phyloP scores from a whole-genome alignment of 2,888 invertebrate genomes.

The Meloe dianella region DNA sequence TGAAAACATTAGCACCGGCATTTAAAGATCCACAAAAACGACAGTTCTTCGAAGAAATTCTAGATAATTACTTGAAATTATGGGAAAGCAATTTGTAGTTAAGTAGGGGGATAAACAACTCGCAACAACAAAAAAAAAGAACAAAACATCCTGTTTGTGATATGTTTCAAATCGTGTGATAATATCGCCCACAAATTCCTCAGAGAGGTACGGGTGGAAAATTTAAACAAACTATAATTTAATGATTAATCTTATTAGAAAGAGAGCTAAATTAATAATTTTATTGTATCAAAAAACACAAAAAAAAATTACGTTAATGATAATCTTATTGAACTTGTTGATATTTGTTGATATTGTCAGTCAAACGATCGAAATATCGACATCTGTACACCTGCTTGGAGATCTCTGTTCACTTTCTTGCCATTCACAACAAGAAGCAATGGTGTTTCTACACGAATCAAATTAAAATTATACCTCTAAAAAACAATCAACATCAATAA shows the following conservation, averaged over 20 bases:
- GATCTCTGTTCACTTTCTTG: constrained; percentile 70
- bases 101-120: too few species aligned
- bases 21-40: constrained; percentile 77
- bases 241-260: constrained; percentile 23
- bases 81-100: constrained; percentile 89
- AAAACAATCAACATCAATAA: constrained; percentile 45
- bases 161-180: constrained; percentile 4
- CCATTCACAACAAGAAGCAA: constrained; percentile 77
- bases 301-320: not conserved
- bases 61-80: constrained; percentile 87
- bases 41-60: constrained; percentile 85
- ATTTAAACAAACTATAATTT: not conserved
- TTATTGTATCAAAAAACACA: not conserved
- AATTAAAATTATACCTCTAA: constrained; percentile 75
- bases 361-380: constrained; percentile 70
- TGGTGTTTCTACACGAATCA: constrained; percentile 81
- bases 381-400: constrained; percentile 70
- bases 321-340: not conserved
- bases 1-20: constrained; percentile 78
- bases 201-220: constrained; percentile 3
- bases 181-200: not conserved
- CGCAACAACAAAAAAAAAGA: too few species aligned
- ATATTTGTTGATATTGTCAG: constrained; percentile 47
- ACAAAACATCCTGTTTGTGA: constrained; percentile 30
- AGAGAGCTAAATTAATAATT: constrained; percentile 17